Evolutionary conservation across 1,140 invertebrate species (phyloP).

Genomic region (Asbolus verrucosus): DNA sequence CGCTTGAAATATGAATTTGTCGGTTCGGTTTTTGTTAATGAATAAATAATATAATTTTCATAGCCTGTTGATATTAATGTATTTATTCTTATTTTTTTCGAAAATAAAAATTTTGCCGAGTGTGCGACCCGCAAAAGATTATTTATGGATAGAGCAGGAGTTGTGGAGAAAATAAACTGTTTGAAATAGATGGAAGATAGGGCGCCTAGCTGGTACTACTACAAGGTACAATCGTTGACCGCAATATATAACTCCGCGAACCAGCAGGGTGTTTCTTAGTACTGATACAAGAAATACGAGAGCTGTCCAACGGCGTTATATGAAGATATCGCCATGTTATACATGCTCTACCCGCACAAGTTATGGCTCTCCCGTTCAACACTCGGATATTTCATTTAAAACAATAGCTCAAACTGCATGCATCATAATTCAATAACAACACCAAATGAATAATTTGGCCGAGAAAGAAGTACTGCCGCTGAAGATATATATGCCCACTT

Average conservation of each 20-base stretch:
- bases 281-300: conserved; percentile 65
- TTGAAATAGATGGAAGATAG: conserved; percentile 57
- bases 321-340: conserved; percentile 63
- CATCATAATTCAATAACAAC: conserved; percentile 19
- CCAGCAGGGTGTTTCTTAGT: conserved; percentile 63
- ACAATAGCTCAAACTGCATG: conserved; percentile 14
- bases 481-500: too few species aligned
- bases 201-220: conserved; percentile 58
- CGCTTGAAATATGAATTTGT: conserved; percentile 54
- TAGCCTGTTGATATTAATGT: conserved; percentile 43
- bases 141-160: conserved; percentile 34
- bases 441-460: background rate
- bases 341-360: conserved; percentile 58
- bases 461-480: too few species aligned
- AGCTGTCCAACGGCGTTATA: conserved; percentile 61
- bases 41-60: conserved; percentile 22
- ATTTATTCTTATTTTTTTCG: too few species aligned
- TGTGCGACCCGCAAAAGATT: too few species aligned
- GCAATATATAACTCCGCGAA: conserved; percentile 63
- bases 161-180: conserved; percentile 35
- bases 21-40: conserved; percentile 51
- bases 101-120: too few species aligned
- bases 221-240: conserved; percentile 58
- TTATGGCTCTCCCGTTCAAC: conserved; percentile 53
- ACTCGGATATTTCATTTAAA: conserved; percentile 49